Conservation (phyloP, 2,888 invertebrate genomes). For the Eupelmus urozonus region DNA sequence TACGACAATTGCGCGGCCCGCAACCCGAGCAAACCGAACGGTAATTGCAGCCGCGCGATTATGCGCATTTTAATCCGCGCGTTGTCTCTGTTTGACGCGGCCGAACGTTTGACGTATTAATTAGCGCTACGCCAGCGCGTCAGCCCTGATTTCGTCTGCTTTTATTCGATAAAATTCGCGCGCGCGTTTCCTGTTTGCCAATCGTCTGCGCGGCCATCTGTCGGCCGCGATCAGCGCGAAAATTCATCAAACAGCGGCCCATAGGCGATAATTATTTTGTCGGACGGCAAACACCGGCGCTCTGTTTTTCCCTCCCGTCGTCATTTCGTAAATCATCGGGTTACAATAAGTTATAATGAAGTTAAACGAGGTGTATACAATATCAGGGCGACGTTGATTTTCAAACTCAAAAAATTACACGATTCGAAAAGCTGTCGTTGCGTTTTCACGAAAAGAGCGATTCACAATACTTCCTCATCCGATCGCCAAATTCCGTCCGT, state of each 20-base stretch:
- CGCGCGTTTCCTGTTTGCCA: slow-evolving; percentile 41
- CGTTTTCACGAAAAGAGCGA: too few relatives aligned
- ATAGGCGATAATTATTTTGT: slow-evolving; percentile 28
- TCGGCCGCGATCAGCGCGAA: slow-evolving; percentile 5
- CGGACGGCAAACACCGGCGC: too few relatives aligned
- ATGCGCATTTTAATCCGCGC: slow-evolving; percentile 33
- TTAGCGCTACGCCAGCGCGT: slow-evolving; percentile 38
- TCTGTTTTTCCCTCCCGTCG: too few relatives aligned
- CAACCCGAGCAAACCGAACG: slow-evolving; percentile 36
- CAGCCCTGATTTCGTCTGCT: slow-evolving; percentile 32
- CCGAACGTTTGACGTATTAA: slow-evolving; percentile 58
- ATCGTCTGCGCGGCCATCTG: slow-evolving; percentile 35
- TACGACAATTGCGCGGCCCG: slow-evolving; percentile 20
- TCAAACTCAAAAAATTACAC: too few relatives aligned
- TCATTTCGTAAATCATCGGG: too few relatives aligned
- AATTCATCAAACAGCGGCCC: slow-evolving; percentile 45
- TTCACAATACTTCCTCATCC: too few relatives aligned
- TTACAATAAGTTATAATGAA: too few relatives aligned
- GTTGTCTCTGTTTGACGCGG: slow-evolving; percentile 34
- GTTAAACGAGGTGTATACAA: too few relatives aligned
- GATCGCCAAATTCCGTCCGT: too few relatives aligned
- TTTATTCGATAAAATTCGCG: slow-evolving; percentile 49
- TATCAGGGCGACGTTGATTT: too few relatives aligned
- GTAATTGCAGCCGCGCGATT: slow-evolving; percentile 66
- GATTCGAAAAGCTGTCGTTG: too few relatives aligned